Conservation (phyloP, 2,888 invertebrate genomes). For the Mactromeris polynyma region DNA sequence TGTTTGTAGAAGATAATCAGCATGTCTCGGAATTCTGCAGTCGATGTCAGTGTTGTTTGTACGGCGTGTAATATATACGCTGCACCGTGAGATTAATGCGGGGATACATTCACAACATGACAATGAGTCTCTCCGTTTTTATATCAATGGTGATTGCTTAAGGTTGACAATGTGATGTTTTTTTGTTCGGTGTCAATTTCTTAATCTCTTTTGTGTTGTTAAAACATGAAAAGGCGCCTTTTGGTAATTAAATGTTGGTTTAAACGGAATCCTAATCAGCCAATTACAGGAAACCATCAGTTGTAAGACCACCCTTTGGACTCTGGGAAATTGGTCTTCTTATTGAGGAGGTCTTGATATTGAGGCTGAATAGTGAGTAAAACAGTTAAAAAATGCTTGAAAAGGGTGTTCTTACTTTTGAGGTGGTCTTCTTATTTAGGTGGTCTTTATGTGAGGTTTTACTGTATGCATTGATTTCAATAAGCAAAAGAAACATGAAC, state of each 20-base stretch:
- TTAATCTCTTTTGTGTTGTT: neutral
- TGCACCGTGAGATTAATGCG: neutral
- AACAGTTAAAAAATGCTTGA: too few species aligned
- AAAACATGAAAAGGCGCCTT: neutral
- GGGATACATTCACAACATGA: neutral
- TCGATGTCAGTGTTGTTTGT: neutral
- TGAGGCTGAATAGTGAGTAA: too few species aligned
- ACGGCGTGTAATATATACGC: neutral
- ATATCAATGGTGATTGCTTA: neutral
- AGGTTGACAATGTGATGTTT: neutral
- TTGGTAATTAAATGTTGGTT: neutral
- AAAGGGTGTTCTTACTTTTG: too few species aligned
- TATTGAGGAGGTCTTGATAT: too few species aligned
- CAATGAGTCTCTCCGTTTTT: neutral
- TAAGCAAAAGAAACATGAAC: too few species aligned
- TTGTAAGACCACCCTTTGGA: too few species aligned
- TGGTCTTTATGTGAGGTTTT: too few species aligned
- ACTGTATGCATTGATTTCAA: too few species aligned
- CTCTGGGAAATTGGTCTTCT: too few species aligned
- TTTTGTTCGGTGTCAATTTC: neutral
- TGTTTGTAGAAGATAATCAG: neutral
- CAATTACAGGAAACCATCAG: too few species aligned
- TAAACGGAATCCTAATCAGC: neutral
- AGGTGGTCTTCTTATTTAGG: too few species aligned
- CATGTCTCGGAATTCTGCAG: neutral